Base-by-base conservation (phyloP, 2,113 vertebrate species). In the Xiphophorus hellerii region DNA sequence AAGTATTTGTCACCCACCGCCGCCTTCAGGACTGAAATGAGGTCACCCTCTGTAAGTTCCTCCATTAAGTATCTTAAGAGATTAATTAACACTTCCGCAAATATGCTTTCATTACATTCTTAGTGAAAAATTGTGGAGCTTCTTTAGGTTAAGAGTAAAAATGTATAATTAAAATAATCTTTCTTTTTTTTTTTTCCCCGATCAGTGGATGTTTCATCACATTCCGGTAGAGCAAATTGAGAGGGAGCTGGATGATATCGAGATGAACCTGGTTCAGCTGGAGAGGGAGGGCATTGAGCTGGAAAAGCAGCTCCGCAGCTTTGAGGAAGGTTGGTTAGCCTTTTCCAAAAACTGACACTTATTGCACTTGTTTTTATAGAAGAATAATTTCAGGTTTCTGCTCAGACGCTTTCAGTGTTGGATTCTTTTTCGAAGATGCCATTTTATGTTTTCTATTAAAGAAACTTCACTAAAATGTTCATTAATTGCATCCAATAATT, bases 271-370 rank as follows among this genome's bases (percentile, higher is more conserved):
- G 92, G 95, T 95, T 0, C 79, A 84, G 22, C 82, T 99, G 94
- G 97, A 99, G 74, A 89, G 91, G 82, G 92, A 92, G 73, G 98
- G 98, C 0, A 95, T 99, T 64, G 94, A 95, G 63, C 89, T 99
- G 94, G 98, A 99, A 87, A 95, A 94, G 88, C 94, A 89, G 31
- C 95, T 99, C 22, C 95, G 98, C 30, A 87, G 84, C 28, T 96
- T 94, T 0, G 97, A 98, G 71, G 96, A 95, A 94, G 97, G 98
- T 99, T 84, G 1, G 63, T 29, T 25, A 22, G 9, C 14, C 8
- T 17, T 63, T 27, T 25, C 25, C 51, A 48, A 48, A 48, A 48
- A 48, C 17, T 17, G 17, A 10, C 51, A 25, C 7, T n/a, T 54
- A 8, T 54, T 8, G 20, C 22, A 20, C 6, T 54, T 54, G 51